Evolutionary conservation across 2,113 vertebrate species (phyloP).

Genomic region (Ginglymostoma cirratum): DNA sequence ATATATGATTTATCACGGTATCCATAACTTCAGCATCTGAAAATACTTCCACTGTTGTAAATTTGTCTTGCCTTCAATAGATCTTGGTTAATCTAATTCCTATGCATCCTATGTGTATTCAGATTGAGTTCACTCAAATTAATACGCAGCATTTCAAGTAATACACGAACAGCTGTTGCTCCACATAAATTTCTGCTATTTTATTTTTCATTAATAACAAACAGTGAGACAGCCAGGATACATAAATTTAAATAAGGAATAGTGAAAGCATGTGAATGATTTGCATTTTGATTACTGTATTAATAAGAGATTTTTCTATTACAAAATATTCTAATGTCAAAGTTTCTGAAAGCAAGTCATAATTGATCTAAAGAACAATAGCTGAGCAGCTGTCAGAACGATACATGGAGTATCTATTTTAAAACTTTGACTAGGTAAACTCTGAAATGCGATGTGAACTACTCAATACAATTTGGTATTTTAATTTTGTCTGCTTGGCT

Average conservation of each 20-base stretch:
- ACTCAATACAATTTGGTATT: neutral
- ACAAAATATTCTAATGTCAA: neutral
- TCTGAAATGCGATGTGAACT: neutral
- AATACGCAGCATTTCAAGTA: neutral
- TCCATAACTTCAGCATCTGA: neutral
- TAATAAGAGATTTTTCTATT: neutral
- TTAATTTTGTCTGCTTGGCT: neutral
- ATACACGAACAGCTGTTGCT: neutral
- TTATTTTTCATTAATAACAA: neutral
- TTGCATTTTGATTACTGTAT: neutral
- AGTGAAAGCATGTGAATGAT: neutral
- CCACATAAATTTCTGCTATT: slow-evolving; percentile 13
- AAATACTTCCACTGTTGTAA: neutral
- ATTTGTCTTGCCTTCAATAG: neutral
- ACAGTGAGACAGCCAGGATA: neutral
- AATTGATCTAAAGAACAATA: slow-evolving; percentile 12
- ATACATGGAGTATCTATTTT: neutral
- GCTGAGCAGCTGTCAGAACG: neutral
- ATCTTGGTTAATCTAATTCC: neutral
- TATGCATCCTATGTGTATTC: neutral
- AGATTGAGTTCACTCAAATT: neutral
- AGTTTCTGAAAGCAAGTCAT: slow-evolving; percentile 30
- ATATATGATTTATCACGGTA: neutral
- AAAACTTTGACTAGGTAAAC: neutral
- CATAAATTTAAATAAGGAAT: neutral